Conservation (phyloP, 1,140 invertebrate genomes). For the Aphelinus certus region DNA sequence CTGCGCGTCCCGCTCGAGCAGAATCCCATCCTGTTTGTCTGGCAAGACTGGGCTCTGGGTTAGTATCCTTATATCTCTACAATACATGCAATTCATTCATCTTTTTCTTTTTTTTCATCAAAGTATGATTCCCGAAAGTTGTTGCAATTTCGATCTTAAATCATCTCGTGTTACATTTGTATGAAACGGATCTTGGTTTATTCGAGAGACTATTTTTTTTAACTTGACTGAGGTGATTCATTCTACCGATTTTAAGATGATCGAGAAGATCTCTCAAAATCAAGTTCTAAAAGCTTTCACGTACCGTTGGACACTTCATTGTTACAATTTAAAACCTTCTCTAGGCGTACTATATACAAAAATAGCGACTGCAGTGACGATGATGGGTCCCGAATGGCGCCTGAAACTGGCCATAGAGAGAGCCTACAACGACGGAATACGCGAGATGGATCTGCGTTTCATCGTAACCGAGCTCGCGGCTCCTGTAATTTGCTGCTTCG, state of each 20-base stretch:
- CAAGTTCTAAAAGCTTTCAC: too few relatives aligned
- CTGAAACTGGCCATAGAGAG: conserved; percentile 90
- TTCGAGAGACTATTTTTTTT: too few relatives aligned
- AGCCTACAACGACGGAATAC: conserved; percentile 88
- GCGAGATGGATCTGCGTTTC: conserved; percentile 90
- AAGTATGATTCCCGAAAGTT: too few relatives aligned
- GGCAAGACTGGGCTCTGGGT: conserved; percentile 93
- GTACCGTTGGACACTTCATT: too few relatives aligned
- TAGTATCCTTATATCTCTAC: background rate
- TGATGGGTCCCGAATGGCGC: conserved; percentile 98
- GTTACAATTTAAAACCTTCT: background rate
- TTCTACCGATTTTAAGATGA: too few relatives aligned
- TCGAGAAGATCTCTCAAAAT: too few relatives aligned
- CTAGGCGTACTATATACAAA: conserved; percentile 94
- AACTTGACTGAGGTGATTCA: too few relatives aligned
- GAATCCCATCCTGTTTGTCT: conserved; percentile 94
- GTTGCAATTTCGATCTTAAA: too few relatives aligned
- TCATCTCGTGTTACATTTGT: too few relatives aligned
- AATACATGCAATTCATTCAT: background rate
- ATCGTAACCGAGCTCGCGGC: conserved; percentile 86
- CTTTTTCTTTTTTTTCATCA: too few relatives aligned
- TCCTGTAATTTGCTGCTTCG: conserved; percentile 88
- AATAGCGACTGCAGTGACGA: conserved; percentile 94
- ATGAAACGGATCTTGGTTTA: too few relatives aligned
- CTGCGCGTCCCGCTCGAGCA: conserved; percentile 92